phyloP scores from a whole-genome alignment of 37 sponge, comb jelly and placozoan species.

The Ephydatia muelleri region DNA sequence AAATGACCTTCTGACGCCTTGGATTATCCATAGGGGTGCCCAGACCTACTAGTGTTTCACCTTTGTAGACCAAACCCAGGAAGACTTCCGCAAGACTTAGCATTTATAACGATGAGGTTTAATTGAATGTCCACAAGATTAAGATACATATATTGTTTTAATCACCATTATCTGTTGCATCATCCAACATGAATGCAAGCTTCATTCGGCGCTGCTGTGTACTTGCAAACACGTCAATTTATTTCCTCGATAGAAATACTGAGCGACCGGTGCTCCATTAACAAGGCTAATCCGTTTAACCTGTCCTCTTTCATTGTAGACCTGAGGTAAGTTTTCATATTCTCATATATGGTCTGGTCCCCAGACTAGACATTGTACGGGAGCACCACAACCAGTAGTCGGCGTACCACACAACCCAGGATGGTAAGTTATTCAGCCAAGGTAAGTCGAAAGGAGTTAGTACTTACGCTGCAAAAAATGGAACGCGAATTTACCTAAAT shows the following conservation, averaged over 20 bases:
- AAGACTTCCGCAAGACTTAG: too few species aligned
- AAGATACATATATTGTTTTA: not conserved
- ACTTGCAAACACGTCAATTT: not conserved
- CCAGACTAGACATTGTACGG: too few species aligned
- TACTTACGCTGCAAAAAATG: too few species aligned
- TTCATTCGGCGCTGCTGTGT: not conserved
- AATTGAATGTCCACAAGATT: not conserved
- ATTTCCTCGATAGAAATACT: not conserved
- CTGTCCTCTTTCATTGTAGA: not conserved
- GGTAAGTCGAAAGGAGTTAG: too few species aligned
- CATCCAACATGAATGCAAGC: not conserved
- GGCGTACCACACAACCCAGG: too few species aligned
- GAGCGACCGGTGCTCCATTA: not conserved
- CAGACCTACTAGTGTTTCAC: not conserved
- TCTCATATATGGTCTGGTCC: too few species aligned
- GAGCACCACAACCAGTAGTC: too few species aligned
- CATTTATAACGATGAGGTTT: not conserved
- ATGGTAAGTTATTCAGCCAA: too few species aligned
- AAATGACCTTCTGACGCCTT: too few species aligned
- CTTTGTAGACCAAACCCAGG: too few species aligned
- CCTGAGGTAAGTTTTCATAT: not conserved
- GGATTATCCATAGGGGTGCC: not conserved
- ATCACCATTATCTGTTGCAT: not conserved
- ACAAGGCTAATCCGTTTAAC: not conserved
- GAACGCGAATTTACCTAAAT: too few species aligned